A percentile compares a stretch with the other conserved stretches of the same genome.
These are phyloP conservation scores for Piscicola geometra DNA, from an alignment of 2,888 invertebrate genomes.

Conservation along the genomic window DNA sequence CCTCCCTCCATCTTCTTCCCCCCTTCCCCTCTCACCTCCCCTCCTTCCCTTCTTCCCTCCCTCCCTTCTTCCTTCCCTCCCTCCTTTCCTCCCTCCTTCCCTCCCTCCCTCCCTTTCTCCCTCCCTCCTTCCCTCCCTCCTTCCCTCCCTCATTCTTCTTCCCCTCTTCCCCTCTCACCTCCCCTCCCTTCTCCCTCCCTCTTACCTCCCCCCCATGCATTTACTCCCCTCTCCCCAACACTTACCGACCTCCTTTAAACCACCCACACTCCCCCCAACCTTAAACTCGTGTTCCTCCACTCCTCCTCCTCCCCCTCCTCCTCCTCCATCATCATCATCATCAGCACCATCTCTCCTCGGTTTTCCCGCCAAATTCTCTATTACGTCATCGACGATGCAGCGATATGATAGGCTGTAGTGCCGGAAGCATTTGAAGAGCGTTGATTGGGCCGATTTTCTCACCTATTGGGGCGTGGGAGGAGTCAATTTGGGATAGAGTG, in stretches of 20 bases:
- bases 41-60: not conserved
- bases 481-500: not conserved
- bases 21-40: too few relatives aligned
- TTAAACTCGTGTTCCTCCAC: slow-evolving; percentile 67
- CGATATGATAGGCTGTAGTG: too few relatives aligned
- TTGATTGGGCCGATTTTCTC: slow-evolving; percentile 61
- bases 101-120: not conserved
- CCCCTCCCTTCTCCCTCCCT: too few relatives aligned
- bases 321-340: not conserved
- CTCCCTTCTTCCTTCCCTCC: not conserved
- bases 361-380: too few relatives aligned
- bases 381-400: too few relatives aligned
- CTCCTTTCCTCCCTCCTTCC: not conserved
- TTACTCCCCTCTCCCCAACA: not conserved
- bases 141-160: too few relatives aligned
- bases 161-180: too few relatives aligned
- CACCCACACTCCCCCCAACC: slow-evolving; percentile 45
- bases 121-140: not conserved
- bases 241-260: not conserved
- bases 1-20: too few relatives aligned
- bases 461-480: too few relatives aligned
- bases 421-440: too few relatives aligned
- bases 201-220: too few relatives aligned
- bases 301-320: slow-evolving; percentile 47
- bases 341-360: not conserved